A percentile compares a stretch with the other conserved stretches of the same genome.
These are phyloP conservation scores for Megalops cyprinoides DNA, from an alignment of 2,797 vertebrate genomes.

Conservation along the genomic window DNA sequence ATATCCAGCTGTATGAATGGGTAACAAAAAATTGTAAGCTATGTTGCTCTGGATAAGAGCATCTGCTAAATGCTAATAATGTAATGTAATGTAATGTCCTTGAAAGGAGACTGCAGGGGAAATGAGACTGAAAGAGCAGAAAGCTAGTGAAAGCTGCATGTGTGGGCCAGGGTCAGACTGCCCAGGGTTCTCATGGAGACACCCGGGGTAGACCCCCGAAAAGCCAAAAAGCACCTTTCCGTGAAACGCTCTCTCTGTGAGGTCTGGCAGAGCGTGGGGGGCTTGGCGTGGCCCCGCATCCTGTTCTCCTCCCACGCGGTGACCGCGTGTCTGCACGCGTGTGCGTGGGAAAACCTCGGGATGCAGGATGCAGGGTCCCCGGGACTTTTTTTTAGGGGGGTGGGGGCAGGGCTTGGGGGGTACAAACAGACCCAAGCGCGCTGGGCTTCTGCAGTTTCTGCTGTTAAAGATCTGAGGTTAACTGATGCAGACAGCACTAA, in stretches of 20 bases:
- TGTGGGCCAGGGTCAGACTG: no score
- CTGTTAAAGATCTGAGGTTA: constrained; percentile 67
- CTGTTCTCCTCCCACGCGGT: constrained; percentile 40
- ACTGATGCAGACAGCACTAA: constrained; percentile 76
- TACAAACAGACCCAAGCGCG: constrained; percentile 61
- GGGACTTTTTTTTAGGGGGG: no score
- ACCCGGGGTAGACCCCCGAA: no score
- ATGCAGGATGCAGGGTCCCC: constrained; percentile 35
- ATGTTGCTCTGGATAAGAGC: no score
- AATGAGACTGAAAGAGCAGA: no score
- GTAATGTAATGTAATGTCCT: no score
- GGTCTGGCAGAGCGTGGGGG: constrained; percentile 28
- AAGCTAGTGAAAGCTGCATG: no score
- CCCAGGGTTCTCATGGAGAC: no score
- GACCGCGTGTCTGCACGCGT: constrained; percentile 37
- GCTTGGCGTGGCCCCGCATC: constrained; percentile 31
- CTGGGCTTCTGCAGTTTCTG: constrained; percentile 53
- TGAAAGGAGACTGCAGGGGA: no score
- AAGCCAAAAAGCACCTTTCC: constrained; percentile 22
- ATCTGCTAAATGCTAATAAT: no score
- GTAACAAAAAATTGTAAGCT: no score
- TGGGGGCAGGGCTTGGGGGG: constrained; percentile 48
- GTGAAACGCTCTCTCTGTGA: constrained; percentile 44
- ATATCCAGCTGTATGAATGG: no score
- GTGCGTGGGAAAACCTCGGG: constrained; percentile 46